Conservation (phyloP, 2,113 vertebrate genomes). For the Jaculus jaculus region DNA sequence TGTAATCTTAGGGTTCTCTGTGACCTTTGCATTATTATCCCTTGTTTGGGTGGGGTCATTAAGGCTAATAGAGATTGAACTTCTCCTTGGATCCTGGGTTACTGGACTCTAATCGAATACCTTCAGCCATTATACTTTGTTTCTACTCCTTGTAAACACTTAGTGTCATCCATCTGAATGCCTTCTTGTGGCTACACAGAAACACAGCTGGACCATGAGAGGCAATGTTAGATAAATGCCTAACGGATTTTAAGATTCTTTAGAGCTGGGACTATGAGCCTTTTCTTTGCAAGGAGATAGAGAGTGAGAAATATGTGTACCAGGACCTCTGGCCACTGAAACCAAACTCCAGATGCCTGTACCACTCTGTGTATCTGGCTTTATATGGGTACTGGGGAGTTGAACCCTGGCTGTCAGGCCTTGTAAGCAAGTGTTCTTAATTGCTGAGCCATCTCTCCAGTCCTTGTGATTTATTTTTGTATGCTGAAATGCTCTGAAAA, state of each 20-base stretch:
- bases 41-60: not conserved
- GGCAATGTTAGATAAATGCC: not conserved
- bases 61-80: not conserved
- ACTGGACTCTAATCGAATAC: not conserved
- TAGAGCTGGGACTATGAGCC: not conserved
- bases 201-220: conserved; percentile 2
- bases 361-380: no score
- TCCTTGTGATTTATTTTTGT: not conserved
- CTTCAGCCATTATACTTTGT: conserved; percentile 11
- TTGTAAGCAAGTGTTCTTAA: no score
- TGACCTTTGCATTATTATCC: not conserved
- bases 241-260: conserved; percentile 11
- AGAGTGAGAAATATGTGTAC: no score
- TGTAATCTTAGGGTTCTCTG: not conserved
- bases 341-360: no score
- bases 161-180: not conserved
- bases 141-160: not conserved
- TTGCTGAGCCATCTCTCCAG: no score
- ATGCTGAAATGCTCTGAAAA: not conserved
- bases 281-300: no score
- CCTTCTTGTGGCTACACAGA: not conserved
- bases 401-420: no score
- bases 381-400: no score
- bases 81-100: not conserved
- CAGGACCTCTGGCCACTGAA: no score